Base-by-base conservation (phyloP, 2,888 invertebrate species). In the Dioctria rufipes region DNA sequence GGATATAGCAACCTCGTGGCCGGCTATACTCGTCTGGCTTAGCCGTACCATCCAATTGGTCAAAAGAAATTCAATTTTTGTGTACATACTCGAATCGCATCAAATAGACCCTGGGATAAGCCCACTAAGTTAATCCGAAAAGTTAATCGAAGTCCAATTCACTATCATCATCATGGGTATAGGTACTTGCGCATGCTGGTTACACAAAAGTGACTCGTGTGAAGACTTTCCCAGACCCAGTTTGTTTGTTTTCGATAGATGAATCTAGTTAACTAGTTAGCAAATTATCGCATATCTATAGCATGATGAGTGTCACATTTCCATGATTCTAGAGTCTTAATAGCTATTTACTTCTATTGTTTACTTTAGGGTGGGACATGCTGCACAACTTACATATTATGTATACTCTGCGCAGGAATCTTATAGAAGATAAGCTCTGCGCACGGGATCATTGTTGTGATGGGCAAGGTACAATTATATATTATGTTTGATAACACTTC, bases 31-130 rank as follows among this genome's bases (percentile, higher is more conserved):
- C 11, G 63, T 63, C 6, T 63, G 63, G 4, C 8, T 40, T 39
- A 37, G 63, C 8, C 37, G 63, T n/a, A n/a, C 51, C 9, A 51
- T 51, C 51, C 2, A 11, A 11, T 11, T 54, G 54, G 11, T 54
- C 6, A 54, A 51, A 63, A 63, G 63, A 63, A 63, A 63, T 63
- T 63, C 63, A 63, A 39, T 63, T 63, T 11, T 8, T 25, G 63
- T 63, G 63, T 6, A 51, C 51, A 25, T 25, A 37, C 39, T 63
- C 39, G 39, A 25, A 37, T 5, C 63, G 5, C 63, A 63, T 63
- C 63, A 37, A 63, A 39, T 63, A 39, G 63, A 63, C 63, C 63
- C 40, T 6, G 39, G 40, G 8, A 25, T 63, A 6, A 9, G 11
- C 63, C 25, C 25, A 25, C 2, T 2, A 25, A 25, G 63, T 37